Evolutionary conservation across 1,140 invertebrate species (phyloP).

Genomic region (Trichomalopsis sarcophagae): DNA sequence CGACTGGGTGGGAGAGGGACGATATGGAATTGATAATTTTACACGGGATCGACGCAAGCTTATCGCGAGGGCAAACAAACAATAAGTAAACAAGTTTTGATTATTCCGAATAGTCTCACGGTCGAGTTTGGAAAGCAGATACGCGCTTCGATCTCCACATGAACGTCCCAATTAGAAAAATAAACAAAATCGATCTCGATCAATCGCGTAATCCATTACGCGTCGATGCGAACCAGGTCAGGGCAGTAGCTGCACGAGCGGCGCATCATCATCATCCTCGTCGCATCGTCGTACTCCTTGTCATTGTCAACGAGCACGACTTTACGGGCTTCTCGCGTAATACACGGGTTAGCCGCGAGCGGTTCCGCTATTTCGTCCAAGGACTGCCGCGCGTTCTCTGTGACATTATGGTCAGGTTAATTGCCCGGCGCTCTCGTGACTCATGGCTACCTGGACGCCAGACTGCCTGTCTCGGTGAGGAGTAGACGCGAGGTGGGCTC

Average conservation of each 20-base stretch:
- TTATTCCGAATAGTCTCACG: no score
- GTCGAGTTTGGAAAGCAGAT: no score
- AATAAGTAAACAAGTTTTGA: no score
- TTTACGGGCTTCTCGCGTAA: not conserved
- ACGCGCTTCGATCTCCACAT: no score
- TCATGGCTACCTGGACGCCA: not conserved
- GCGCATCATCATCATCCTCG: not conserved
- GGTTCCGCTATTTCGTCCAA: slow-evolving; percentile 36
- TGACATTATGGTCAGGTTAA: slow-evolving; percentile 37
- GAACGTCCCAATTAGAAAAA: no score
- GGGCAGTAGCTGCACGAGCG: not conserved
- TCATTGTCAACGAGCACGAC: slow-evolving; percentile 32
- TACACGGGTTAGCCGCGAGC: not conserved
- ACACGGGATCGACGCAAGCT: no score
- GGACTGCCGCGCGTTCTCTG: not conserved
- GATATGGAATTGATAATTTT: no score
- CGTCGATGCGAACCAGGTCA: slow-evolving; percentile 14
- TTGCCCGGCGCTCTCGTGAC: not conserved
- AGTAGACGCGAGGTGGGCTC: not conserved
- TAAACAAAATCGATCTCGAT: not conserved
- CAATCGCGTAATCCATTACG: slow-evolving; percentile 1
- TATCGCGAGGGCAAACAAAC: no score
- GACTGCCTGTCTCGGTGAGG: not conserved
- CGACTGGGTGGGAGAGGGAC: not conserved
- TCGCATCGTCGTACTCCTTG: not conserved